Percentiles rank a stretch among this genome's conserved stretches.
phyloP scores from a whole-genome alignment of 64 coral and sea anemone genomes.

The Stylophora pistillata region DNA sequence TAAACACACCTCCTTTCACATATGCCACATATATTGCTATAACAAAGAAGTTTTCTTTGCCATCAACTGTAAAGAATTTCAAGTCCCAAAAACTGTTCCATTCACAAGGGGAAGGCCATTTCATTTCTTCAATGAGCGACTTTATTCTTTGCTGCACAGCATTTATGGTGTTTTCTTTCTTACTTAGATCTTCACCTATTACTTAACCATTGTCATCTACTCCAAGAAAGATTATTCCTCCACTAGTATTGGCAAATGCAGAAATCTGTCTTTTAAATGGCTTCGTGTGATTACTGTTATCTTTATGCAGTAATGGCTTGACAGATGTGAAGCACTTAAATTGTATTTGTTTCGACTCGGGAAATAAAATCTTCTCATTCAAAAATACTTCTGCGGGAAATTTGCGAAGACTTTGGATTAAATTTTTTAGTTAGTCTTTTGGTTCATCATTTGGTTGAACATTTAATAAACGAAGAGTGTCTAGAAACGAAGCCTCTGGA shows the following conservation, averaged over 20 bases:
- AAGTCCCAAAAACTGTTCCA: too few relatives aligned
- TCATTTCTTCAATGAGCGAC: background rate
- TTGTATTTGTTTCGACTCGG: background rate
- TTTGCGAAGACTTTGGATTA: too few relatives aligned
- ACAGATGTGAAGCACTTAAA: background rate
- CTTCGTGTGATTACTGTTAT: too few relatives aligned
- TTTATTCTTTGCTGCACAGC: background rate
- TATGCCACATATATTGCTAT: background rate
- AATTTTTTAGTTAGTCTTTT: too few relatives aligned
- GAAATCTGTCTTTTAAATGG: background rate
- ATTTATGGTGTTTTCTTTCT: background rate
- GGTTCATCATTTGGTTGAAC: too few relatives aligned
- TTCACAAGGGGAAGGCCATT: too few relatives aligned
- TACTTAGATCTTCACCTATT: background rate
- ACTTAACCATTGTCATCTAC: background rate
- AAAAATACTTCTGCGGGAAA: too few relatives aligned
- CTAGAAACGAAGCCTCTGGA: accelerated
- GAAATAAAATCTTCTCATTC: too few relatives aligned
- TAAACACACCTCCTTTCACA: background rate
- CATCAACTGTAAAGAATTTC: background rate
- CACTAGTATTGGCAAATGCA: background rate
- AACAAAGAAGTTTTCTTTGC: background rate
- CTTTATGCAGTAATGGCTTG: background rate
- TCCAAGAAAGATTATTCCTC: background rate
- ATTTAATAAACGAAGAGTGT: too few relatives aligned